These are phyloP conservation scores for Melopsittacus undulatus DNA, from an alignment of 2,797 vertebrate genomes.

Conservation along the genomic window DNA sequence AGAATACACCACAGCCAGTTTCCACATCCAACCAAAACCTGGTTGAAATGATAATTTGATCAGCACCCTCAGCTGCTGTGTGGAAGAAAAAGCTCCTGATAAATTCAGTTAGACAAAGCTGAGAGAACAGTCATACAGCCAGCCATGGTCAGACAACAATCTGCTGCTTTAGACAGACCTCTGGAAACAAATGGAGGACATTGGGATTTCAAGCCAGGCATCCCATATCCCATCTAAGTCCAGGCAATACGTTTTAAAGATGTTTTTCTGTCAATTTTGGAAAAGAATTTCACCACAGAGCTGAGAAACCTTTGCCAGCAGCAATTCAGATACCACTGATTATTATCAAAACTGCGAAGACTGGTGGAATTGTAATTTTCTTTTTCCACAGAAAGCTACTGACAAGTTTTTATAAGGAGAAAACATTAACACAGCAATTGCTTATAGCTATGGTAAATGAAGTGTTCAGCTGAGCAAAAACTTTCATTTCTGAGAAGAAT, in stretches of 20 bases:
- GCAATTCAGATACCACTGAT: not conserved
- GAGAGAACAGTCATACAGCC: not conserved
- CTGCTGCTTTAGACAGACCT: not conserved
- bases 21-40: not conserved
- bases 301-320: not conserved
- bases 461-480: not conserved
- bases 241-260: not conserved
- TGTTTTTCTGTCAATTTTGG: not conserved
- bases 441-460: not conserved
- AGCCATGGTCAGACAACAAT: not conserved
- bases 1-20: not conserved
- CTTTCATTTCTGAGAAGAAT: not conserved
- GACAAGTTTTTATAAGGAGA: not conserved
- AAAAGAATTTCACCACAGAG: not conserved
- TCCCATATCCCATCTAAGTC: not conserved
- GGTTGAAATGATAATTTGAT: not conserved
- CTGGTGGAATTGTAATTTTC: not conserved
- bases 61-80: not conserved
- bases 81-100: not conserved
- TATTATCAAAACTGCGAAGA: not conserved
- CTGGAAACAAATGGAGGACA: not conserved
- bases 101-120: not conserved
- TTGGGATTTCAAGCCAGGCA: fast-evolving
- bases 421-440: not conserved
- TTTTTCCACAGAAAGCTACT: not conserved